Evolutionary conservation across 1,140 invertebrate genomes (phyloP).

Genomic region (Varroa destructor): DNA sequence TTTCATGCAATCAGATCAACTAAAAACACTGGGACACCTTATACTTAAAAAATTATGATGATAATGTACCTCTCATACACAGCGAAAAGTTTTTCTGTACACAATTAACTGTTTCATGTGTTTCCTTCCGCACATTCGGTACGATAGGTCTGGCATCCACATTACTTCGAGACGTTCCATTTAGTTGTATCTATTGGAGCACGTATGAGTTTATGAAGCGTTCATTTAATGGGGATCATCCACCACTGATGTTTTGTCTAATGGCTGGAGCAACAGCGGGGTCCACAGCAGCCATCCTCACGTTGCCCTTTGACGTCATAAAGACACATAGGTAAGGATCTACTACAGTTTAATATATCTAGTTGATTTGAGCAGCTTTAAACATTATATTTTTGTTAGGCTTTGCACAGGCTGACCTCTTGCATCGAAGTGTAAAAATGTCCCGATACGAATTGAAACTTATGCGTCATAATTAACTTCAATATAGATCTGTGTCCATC

Average conservation of each 20-base stretch:
- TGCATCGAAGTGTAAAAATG: not conserved
- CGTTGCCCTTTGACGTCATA: slow-evolving; percentile 48
- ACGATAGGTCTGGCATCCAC: slow-evolving; percentile 66
- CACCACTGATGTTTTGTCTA: slow-evolving; percentile 40
- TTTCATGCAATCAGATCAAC: too few species aligned
- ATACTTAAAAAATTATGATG: too few species aligned
- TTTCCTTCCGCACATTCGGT: too few species aligned
- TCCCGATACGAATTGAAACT: too few species aligned
- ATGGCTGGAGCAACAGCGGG: slow-evolving; percentile 42
- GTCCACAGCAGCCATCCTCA: slow-evolving; percentile 43
- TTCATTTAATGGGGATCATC: slow-evolving; percentile 37
- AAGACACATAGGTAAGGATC: slow-evolving; percentile 42
- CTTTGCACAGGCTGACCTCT: slow-evolving; percentile 21
- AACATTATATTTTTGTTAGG: not conserved
- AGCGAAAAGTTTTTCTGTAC: too few species aligned
- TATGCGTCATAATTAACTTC: too few species aligned
- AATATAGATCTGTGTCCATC: too few species aligned
- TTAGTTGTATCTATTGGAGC: slow-evolving; percentile 59
- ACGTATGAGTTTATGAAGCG: slow-evolving; percentile 42
- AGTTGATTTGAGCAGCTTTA: not conserved
- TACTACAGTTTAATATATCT: not conserved
- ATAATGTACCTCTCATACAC: too few species aligned
- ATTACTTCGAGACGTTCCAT: slow-evolving; percentile 86
- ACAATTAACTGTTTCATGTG: too few species aligned
- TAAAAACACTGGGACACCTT: too few species aligned